These are phyloP conservation scores for Hybognathus amarus DNA, from an alignment of 2,797 vertebrate species.

Conservation along the genomic window DNA sequence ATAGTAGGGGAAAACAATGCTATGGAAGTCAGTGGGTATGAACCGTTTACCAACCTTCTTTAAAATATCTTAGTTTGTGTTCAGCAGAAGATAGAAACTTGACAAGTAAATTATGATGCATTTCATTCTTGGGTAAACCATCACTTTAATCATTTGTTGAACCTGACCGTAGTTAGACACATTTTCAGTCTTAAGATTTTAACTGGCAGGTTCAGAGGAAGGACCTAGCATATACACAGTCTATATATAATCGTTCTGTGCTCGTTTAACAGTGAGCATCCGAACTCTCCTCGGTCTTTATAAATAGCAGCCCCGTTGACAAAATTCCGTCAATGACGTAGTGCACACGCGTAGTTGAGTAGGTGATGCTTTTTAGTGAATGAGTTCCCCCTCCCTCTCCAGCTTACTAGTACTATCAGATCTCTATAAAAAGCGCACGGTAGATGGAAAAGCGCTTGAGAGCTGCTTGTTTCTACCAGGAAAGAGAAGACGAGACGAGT, in stretches of 20 bases:
- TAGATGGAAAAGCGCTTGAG: conserved; percentile 76
- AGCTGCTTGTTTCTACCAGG: conserved; percentile 66
- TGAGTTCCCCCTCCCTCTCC: conserved; percentile 74
- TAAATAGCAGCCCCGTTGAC: conserved; percentile 77
- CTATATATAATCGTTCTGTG: conserved; percentile 14
- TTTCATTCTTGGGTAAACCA: too few species aligned
- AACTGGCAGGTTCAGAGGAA: conserved; percentile 3
- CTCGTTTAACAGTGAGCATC: conserved; percentile 22
- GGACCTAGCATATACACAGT: not conserved
- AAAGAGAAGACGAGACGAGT: conserved; percentile 38
- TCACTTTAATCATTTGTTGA: not conserved
- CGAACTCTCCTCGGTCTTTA: conserved; percentile 68
- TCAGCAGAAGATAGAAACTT: too few species aligned
- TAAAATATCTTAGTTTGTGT: too few species aligned
- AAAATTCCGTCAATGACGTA: conserved; percentile 77
- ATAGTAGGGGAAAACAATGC: too few species aligned
- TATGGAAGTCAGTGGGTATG: too few species aligned
- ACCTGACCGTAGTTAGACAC: not conserved
- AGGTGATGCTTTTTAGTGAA: conserved; percentile 85
- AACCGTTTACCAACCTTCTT: too few species aligned
- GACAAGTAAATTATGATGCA: too few species aligned
- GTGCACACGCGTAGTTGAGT: conserved; percentile 82
- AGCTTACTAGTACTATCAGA: conserved; percentile 79
- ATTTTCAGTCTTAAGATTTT: not conserved
- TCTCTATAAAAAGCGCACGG: conserved; percentile 85